These are phyloP conservation scores for Thera britannica DNA, from an alignment of 2,888 invertebrate species.

Conservation along the genomic window DNA sequence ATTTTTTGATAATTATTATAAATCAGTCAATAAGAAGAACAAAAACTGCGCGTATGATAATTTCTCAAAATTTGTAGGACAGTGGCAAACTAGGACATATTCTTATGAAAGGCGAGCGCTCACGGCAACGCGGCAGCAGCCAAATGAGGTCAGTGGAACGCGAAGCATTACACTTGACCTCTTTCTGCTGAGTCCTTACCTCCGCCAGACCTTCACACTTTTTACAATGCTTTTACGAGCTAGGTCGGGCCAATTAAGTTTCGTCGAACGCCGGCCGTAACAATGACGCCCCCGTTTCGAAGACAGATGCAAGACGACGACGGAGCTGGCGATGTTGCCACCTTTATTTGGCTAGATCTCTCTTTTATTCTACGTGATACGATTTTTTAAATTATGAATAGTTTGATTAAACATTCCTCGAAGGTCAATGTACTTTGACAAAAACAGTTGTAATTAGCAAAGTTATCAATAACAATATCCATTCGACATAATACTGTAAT, in stretches of 20 bases:
- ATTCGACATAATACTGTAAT: too few relatives aligned
- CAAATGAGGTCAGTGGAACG: conserved; percentile 84
- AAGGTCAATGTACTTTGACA: too few relatives aligned
- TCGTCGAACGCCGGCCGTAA: conserved; percentile 64
- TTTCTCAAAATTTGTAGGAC: conserved; percentile 50
- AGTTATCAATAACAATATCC: too few relatives aligned
- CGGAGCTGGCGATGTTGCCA: conserved; percentile 27
- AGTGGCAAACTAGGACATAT: conserved; percentile 71
- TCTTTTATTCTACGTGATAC: too few relatives aligned
- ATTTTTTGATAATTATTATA: neutral
- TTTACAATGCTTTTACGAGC: conserved; percentile 83
- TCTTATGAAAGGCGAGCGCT: conserved; percentile 72
- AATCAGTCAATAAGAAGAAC: neutral
- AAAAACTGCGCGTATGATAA: conserved; percentile 18
- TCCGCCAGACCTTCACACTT: conserved; percentile 83
- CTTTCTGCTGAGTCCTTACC: conserved; percentile 83
- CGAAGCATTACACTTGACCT: conserved; percentile 84
- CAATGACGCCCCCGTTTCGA: conserved; percentile 65
- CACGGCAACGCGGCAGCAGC: conserved; percentile 61
- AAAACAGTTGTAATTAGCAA: too few relatives aligned
- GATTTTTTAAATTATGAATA: too few relatives aligned
- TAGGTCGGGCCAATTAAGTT: conserved; percentile 83
- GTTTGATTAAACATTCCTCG: too few relatives aligned
- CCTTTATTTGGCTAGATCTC: neutral
- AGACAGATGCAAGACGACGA: conserved; percentile 27